Base-by-base conservation (phyloP, 2,888 invertebrate species). In the Sisyra nigra region DNA sequence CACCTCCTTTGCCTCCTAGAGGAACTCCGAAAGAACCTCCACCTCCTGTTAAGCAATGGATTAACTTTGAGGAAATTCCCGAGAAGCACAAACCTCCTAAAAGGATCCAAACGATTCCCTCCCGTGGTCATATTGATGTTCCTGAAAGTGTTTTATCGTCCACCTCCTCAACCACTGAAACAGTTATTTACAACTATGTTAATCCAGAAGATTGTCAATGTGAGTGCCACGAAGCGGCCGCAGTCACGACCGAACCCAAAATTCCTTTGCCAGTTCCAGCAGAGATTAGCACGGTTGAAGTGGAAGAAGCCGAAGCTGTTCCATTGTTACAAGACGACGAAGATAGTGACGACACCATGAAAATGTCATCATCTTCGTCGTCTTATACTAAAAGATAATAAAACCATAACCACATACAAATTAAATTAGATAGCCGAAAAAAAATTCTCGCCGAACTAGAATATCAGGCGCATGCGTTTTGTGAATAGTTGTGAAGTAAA, bases 151-250 rank as follows among this genome's bases (percentile, higher is more conserved):
- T 62, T 33, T 51, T 54, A 46, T 61, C 62, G 37, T 51, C 55
- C 43, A 48, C 42, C 41, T 11, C 40, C 34, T 10, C 11, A 29
- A 40, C 33, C 32, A 59, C 60, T 42, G 57, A 63, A 48, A 61
- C 63, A 47, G 68, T 72, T 33, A 70, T 78, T 49, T 77, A 78
- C 52, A 82, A 76, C 62, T 87, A 86, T 62, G 87, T 86, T 43
- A 84, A 85, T 61, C 86, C 87, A 4, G 86, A 86, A 58, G 84
- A 85, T 54, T 87, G 87, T 57, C 80, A 82, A 57, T 87, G 87
- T 64, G 86, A 87, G 63, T 87, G 87, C 57, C 87, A 87, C 63
- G 81, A 80, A 55, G 67, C 62, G 37, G 61, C 65, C 44, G 48
- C 48, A 37, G 47, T 42, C 11, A 6, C 42, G 35, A 44, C 44